phyloP scores from a whole-genome alignment of 2,797 vertebrate species.

The Presbytis comata region DNA sequence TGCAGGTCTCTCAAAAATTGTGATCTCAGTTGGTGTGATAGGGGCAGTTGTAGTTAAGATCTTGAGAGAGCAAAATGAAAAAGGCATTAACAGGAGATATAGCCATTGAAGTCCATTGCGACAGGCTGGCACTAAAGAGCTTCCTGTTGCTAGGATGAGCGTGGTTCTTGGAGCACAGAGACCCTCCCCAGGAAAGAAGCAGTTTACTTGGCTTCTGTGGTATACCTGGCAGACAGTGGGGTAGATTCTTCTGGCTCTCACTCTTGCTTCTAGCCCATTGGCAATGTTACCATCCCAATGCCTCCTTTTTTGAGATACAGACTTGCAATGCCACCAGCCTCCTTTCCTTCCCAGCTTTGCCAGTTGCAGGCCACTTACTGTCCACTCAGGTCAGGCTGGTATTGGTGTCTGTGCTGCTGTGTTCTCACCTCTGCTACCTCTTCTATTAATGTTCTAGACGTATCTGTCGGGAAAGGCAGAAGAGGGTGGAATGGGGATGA shows the following conservation, averaged over 20 bases:
- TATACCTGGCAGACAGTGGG: neutral
- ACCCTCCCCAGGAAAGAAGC: neutral
- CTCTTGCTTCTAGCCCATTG: neutral
- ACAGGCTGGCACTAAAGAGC: neutral
- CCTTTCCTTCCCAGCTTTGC: neutral
- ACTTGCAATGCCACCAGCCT: neutral
- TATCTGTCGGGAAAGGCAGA: neutral
- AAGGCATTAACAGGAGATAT: neutral
- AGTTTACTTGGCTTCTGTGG: neutral
- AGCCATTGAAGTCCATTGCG: neutral
- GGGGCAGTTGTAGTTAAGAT: neutral
- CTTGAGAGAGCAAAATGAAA: neutral
- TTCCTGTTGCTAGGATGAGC: neutral
- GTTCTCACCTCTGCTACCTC: neutral
- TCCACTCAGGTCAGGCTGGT: neutral
- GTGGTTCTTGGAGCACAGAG: neutral
- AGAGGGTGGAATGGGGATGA: too few relatives aligned
- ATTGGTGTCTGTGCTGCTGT: neutral
- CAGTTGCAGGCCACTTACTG: accelerated
- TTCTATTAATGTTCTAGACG: neutral
- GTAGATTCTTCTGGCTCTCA: neutral
- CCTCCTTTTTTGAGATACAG: neutral
- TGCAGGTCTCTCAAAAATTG: neutral
- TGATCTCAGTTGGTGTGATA: neutral
- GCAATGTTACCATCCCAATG: neutral